Conservation (phyloP, 2,888 invertebrate genomes). For the Pseudolycoriella hygida region DNA sequence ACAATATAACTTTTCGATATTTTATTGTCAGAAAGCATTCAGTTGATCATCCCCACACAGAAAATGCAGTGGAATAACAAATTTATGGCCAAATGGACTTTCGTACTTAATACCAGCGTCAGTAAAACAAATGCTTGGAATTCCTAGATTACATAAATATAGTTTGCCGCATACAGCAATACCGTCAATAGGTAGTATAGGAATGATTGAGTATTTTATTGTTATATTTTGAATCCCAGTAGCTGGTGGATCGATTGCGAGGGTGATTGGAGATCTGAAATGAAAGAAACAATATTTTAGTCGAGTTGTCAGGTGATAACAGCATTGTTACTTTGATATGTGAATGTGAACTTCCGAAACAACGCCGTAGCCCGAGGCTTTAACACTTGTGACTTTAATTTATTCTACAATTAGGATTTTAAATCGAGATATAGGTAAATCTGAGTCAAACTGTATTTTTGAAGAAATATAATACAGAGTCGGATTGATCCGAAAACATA, state of each 20-base stretch:
- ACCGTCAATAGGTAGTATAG: conserved; percentile 50
- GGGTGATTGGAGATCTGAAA: conserved; percentile 40
- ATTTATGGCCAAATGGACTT: conserved; percentile 72
- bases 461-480: too few species aligned
- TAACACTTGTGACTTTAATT: too few species aligned
- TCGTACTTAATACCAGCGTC: conserved; percentile 61
- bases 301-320: background rate
- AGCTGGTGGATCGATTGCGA: conserved; percentile 60
- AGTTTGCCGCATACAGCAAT: conserved; percentile 46
- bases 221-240: conserved; percentile 39
- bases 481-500: too few species aligned
- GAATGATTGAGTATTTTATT: conserved; percentile 50
- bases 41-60: too few species aligned
- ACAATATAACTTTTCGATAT: too few species aligned
- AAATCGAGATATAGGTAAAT: too few species aligned
- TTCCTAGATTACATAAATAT: conserved; percentile 70
- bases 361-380: too few species aligned
- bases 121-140: conserved; percentile 58
- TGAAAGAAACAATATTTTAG: background rate
- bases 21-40: too few species aligned
- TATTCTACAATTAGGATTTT: too few species aligned
- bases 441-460: too few species aligned
- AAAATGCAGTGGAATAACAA: conserved; percentile 53
- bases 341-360: too few species aligned
- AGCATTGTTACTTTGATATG: too few species aligned